Conservation (phyloP, 2,113 vertebrate genomes). For the Antigone vipio region DNA sequence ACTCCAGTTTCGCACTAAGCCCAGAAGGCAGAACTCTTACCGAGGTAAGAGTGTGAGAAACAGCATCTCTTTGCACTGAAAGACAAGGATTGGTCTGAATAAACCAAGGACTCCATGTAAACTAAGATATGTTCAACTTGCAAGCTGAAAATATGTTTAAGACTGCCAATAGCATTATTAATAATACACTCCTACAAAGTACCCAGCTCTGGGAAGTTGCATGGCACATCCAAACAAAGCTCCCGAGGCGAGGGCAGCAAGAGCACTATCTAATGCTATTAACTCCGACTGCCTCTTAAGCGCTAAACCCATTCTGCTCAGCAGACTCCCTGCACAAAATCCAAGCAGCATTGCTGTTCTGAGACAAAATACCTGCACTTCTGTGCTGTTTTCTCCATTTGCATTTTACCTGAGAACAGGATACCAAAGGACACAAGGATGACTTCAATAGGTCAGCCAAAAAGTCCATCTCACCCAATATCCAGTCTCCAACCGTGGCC, state of each 20-base stretch:
- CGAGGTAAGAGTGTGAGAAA: neutral
- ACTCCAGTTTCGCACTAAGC: neutral
- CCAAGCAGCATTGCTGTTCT: neutral
- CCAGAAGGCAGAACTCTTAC: neutral
- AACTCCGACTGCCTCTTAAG: neutral
- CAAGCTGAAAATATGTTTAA: neutral
- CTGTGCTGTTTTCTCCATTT: neutral
- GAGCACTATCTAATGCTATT: neutral
- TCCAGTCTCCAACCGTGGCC: fast-evolving
- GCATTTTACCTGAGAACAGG: neutral
- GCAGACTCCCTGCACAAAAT: neutral
- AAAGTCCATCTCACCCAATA: neutral
- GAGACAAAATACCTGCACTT: neutral
- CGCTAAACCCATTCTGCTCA: neutral
- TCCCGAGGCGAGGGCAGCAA: neutral
- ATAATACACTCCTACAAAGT: neutral
- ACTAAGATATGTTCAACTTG: neutral
- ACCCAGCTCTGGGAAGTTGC: neutral
- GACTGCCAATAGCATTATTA: neutral
- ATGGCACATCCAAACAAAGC: neutral
- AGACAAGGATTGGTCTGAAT: neutral
- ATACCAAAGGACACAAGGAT: neutral
- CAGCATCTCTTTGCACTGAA: neutral
- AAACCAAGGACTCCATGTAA: neutral
- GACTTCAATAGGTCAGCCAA: neutral